phyloP scores from a whole-genome alignment of 2,888 invertebrate genomes.

The Ochropacha duplaris region DNA sequence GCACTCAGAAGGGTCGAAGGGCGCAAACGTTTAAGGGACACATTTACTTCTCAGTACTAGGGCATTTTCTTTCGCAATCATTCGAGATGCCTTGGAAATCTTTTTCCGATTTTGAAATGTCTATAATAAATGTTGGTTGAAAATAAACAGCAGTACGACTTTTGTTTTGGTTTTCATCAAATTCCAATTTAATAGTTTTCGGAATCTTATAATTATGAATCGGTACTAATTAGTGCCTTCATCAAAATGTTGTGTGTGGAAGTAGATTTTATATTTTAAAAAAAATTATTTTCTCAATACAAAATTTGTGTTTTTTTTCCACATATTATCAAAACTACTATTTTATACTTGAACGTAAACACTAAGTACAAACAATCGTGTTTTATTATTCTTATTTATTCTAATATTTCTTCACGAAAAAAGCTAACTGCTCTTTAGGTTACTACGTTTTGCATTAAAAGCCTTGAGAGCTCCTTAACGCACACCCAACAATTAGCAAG shows the following conservation, averaged over 20 bases:
- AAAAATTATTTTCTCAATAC: no score
- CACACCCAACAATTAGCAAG: slow-evolving; percentile 52
- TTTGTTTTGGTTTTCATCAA: not conserved
- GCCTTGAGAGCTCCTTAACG: slow-evolving; percentile 45
- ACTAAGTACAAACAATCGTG: no score
- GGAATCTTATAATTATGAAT: no score
- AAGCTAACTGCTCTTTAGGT: slow-evolving; percentile 27
- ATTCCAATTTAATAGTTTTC: no score
- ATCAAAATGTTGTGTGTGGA: no score
- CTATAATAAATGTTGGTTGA: slow-evolving; percentile 21
- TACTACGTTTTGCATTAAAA: slow-evolving; percentile 33
- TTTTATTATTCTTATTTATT: no score
- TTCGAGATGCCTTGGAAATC: slow-evolving; percentile 19
- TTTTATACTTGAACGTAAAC: no score
- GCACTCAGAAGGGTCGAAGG: slow-evolving; percentile 30
- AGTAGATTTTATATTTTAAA: no score
- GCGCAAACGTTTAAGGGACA: slow-evolving; percentile 17
- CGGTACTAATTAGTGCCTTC: no score
- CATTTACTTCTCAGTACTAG: slow-evolving; percentile 13
- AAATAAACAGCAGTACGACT: slow-evolving; percentile 5
- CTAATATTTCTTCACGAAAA: not conserved
- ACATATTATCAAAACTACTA: no score
- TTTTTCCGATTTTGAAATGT: slow-evolving; percentile 17
- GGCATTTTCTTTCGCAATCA: slow-evolving; percentile 21
- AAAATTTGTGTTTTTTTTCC: no score